Base-by-base conservation (phyloP, 2,113 vertebrate species). In the Opisthocomus hoazin region DNA sequence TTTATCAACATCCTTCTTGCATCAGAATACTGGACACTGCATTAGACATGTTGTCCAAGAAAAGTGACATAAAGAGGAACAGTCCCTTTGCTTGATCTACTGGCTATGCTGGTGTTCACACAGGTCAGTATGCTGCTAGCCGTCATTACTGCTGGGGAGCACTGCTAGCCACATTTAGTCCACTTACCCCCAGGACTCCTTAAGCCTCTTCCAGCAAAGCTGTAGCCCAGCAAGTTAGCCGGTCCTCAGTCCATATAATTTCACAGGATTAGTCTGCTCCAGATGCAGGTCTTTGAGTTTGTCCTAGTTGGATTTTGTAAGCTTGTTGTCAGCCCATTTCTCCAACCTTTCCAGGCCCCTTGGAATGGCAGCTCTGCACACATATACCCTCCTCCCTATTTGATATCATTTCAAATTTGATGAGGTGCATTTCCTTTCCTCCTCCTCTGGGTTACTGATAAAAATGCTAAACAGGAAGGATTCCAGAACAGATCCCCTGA, bases 331-430 rank as follows among this genome's bases (percentile, higher is more conserved):
- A 68, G 48, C 6, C 17, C 22, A 21, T 73, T 81, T 77, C 68
- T 77, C 20, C 50, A 79, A 23, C 2, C n/a, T 54, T 6, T 24
- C 10, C 27, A 63, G 36, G 43, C 58, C 3, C 5, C 46, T 74
- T n/a, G 32, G 56, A 94, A 57, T 9, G 10, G 16, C 56, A 71
- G 65, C 13, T 85, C 27, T 57, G 51, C 22, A 37, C 7, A 29
- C 4, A 22, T 14, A 6, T 4, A 2, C 20, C 5, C 12, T 46
- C 26, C 11, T 5, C 11, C 11, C 1, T 10, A 12, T 39, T 48
- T 65, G 36, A 37, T 60, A n/a, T 21, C 8, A 32, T 46, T 73
- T 12, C 41, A 81, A 23, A 85, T 11, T 48, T 68, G 15, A 36
- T 43, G 50, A 53, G 9, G n/a, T 36, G 10, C 21, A 77, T 36